A percentile compares a stretch with the other conserved stretches of the same genome.
Conservation (phyloP, 1,140 invertebrate species). For the Apis cerana region DNA sequence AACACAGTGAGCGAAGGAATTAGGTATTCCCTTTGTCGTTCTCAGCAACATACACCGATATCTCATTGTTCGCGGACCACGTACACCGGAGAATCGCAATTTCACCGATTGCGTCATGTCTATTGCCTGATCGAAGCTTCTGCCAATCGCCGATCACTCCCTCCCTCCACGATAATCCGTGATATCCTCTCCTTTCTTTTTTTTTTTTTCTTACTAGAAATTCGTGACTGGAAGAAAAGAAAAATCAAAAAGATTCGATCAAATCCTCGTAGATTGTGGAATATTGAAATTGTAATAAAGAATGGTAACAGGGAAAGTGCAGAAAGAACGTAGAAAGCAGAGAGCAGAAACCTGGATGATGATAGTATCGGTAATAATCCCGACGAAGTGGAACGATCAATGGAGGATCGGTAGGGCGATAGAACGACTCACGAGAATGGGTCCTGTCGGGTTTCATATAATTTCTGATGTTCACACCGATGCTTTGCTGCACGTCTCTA, state of each 20-base stretch:
- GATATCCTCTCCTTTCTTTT: neutral
- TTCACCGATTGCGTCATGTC: conserved; percentile 55
- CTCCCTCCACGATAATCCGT: neutral
- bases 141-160: neutral
- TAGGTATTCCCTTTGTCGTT: too few relatives aligned
- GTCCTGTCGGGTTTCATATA: conserved; percentile 83
- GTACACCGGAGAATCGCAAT: conserved; percentile 44
- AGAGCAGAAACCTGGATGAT: conserved; percentile 72
- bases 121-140: conserved; percentile 38
- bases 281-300: too few relatives aligned
- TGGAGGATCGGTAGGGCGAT: conserved; percentile 52
- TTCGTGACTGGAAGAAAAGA: neutral
- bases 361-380: conserved; percentile 71
- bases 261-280: neutral
- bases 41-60: conserved; percentile 17
- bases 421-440: conserved; percentile 68
- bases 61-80: conserved; percentile 49
- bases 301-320: conserved; percentile 24
- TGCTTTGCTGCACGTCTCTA: conserved; percentile 90
- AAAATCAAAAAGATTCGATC: too few relatives aligned
- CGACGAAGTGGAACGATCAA: conserved; percentile 63
- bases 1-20: too few relatives aligned
- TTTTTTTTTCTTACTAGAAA: neutral
- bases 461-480: conserved; percentile 89
- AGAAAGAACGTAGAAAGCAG: conserved; percentile 53